phyloP scores from a whole-genome alignment of 2,888 invertebrate genomes.

The Phengaris arion region DNA sequence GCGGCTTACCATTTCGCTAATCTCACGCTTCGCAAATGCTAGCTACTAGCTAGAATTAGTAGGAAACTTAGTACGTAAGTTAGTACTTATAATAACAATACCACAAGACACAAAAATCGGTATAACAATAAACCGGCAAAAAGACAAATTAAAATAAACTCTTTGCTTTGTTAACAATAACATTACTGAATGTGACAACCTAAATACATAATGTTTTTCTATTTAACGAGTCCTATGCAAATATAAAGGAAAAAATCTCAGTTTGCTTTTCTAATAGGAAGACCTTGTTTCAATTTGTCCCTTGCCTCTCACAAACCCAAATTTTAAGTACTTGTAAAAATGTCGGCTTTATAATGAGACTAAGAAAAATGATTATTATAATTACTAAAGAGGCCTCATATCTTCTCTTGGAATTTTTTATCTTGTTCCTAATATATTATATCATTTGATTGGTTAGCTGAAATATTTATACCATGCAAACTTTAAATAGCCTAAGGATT shows the following conservation, averaged over 20 bases:
- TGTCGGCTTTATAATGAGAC: background rate
- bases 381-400: background rate
- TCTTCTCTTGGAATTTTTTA: background rate
- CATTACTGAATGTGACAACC: slow-evolving; percentile 17
- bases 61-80: too few species aligned
- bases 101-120: background rate
- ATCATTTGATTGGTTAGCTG: too few species aligned
- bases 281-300: slow-evolving; percentile 16
- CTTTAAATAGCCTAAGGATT: too few species aligned
- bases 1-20: too few species aligned
- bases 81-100: background rate
- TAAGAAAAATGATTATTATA: background rate
- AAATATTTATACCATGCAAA: too few species aligned
- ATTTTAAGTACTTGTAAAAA: slow-evolving; percentile 4
- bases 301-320: background rate
- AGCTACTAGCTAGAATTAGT: too few species aligned
- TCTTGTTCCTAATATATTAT: too few species aligned
- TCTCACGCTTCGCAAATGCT: too few species aligned
- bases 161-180: slow-evolving; percentile 19
- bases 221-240: slow-evolving; percentile 19
- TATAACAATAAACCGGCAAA: background rate
- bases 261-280: slow-evolving; percentile 14
- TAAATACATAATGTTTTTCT: slow-evolving; percentile 23
- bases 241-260: slow-evolving; percentile 13
- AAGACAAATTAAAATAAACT: slow-evolving; percentile 9